Base-by-base conservation (phyloP, 1,140 invertebrate species). In the Octopus sinensis region DNA sequence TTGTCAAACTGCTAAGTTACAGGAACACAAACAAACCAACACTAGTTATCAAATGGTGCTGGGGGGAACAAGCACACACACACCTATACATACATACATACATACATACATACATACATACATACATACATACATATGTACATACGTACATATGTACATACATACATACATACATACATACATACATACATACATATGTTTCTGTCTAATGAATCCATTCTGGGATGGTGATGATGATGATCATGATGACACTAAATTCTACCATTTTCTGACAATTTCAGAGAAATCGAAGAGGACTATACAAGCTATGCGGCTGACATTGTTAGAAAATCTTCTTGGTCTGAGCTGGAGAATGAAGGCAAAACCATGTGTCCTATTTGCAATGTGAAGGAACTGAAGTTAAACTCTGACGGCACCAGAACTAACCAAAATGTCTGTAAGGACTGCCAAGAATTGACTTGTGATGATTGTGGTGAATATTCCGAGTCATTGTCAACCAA, bases 281-380 rank as follows among this genome's bases (percentile, higher is more conserved):
- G 89, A 56, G 80, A 85, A 79, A 81, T 90, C 30, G 89, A 90
- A 80, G 87, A 90, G 62, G 89, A 90, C 30, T 90, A 89, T 80
- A 82, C 86, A 9, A 81, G 84, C 17, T 86, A 86, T 68, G 87
- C 88, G 12, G 83, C 85, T 51, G 84, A 84, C 62, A 86, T 89
- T 0, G 87, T 86, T 73, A 81, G 86, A 75, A 79, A 86, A 77
- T 80, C 86, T 12, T 84, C 85, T 17, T 83, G 85, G 82, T 82
- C 83, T 30, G 86, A 83, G 76, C 77, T 80, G 6, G 84, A 85
- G 52, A 83, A 79, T 51, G 82, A 79, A 73, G 86, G 83, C 80
- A 79, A 77, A 12, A 81, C 76, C n/a, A 62, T 88, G 71, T 90
- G 89, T 81, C 88, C 89, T 17, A 84, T 90, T 7, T 90, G 89